Conservation (phyloP, 2,888 invertebrate species). For the Cantharis lateralis region DNA sequence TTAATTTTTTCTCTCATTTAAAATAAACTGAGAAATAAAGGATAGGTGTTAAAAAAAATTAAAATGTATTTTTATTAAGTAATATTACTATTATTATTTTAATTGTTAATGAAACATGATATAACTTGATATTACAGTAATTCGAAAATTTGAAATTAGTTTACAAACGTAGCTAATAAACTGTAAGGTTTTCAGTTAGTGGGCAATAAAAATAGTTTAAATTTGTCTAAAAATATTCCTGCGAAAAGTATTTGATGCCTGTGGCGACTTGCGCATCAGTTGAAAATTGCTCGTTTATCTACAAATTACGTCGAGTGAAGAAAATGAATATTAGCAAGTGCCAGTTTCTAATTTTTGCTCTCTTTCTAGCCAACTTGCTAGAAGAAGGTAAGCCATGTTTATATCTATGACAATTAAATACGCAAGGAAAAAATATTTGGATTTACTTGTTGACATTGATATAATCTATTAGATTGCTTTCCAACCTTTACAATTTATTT, state of each 20-base stretch:
- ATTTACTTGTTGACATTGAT: background rate
- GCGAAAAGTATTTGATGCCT: slow-evolving; percentile 6
- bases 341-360: slow-evolving; percentile 7
- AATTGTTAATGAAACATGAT: too few relatives aligned
- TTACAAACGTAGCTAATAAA: background rate
- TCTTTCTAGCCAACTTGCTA: slow-evolving; percentile 9
- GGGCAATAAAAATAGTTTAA: background rate
- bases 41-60: too few relatives aligned
- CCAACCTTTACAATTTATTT: background rate
- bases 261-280: slow-evolving; percentile 15
- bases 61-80: too few relatives aligned
- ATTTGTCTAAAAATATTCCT: slow-evolving; percentile 21
- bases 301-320: slow-evolving; percentile 10
- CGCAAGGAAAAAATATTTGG: background rate
- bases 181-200: background rate
- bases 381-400: slow-evolving; percentile 10
- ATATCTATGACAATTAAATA: background rate
- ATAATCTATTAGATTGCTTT: background rate
- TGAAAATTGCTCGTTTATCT: background rate
- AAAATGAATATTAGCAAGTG: slow-evolving; percentile 23
- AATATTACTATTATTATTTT: too few relatives aligned
- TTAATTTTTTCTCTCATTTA: too few relatives aligned
- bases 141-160: background rate
- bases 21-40: too few relatives aligned
- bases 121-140: too few relatives aligned